Conservation (phyloP, 2,113 vertebrate species). For the Hyperopisus bebe region DNA sequence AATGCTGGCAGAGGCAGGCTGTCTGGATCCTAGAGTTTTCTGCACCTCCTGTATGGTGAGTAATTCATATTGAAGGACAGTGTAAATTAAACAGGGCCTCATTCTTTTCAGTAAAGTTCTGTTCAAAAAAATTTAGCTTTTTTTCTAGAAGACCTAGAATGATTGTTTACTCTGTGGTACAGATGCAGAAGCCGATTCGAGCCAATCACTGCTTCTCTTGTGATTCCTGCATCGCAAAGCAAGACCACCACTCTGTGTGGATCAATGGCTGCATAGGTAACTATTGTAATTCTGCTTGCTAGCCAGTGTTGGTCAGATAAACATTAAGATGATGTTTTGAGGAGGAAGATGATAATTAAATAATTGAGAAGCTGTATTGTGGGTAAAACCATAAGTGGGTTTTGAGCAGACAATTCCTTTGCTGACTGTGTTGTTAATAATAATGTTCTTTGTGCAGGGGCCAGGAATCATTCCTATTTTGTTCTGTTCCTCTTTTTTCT, state of each 20-base stretch:
- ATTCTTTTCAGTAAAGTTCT: not conserved
- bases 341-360: not conserved
- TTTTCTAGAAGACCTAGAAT: not conserved
- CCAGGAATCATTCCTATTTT: constrained; percentile 84
- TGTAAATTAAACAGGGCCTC: not conserved
- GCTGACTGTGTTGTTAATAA: not conserved
- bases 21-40: constrained; percentile 82
- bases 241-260: constrained; percentile 89
- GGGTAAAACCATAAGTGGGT: not conserved
- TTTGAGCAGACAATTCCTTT: not conserved
- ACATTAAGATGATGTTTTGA: not conserved
- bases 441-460: constrained; percentile 53
- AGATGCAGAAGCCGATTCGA: constrained; percentile 84
- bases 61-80: constrained; percentile 16
- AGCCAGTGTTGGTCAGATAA: not conserved
- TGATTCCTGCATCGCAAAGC: constrained; percentile 79
- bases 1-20: constrained; percentile 81
- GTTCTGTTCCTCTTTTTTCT: constrained; percentile 74
- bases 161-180: constrained; percentile 14
- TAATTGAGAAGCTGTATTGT: not conserved
- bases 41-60: constrained; percentile 91
- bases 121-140: not conserved
- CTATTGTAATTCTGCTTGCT: not conserved
- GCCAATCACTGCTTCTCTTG: constrained; percentile 77
- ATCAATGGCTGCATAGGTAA: constrained; percentile 81